phyloP scores from a whole-genome alignment of 37 sponge, comb jelly and placozoan species.

The Aplysina aerophoba region DNA sequence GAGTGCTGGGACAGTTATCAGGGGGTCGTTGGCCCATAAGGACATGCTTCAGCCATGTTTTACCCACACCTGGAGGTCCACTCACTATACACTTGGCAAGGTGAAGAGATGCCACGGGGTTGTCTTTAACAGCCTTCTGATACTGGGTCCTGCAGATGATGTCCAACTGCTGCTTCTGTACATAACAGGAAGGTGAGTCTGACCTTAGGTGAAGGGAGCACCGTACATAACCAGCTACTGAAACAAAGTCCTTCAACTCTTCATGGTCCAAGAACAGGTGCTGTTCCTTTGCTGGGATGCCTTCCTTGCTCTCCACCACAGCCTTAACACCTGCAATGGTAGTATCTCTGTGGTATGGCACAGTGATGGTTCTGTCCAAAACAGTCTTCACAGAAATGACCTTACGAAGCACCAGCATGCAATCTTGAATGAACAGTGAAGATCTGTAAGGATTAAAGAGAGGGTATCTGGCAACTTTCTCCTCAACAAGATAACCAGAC shows the following conservation, averaged over 20 bases:
- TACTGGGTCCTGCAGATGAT: not conserved
- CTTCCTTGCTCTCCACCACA: constrained; percentile 10
- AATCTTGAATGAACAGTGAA: no score
- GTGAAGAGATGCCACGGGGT: not conserved
- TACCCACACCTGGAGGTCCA: constrained; percentile 19
- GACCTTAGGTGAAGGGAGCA: not conserved
- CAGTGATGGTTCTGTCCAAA: no score
- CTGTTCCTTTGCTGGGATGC: constrained; percentile 24
- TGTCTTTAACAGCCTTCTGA: not conserved
- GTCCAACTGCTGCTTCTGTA: no score
- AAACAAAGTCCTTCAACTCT: not conserved
- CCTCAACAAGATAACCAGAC: not conserved
- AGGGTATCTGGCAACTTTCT: no score
- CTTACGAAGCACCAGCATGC: no score
- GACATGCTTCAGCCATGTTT: constrained; percentile 16
- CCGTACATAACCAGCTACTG: not conserved
- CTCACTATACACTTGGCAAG: not conserved
- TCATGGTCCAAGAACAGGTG: constrained; percentile 8
- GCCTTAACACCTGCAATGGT: constrained; percentile 24
- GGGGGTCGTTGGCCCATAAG: constrained; percentile 12
- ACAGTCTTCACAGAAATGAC: no score
- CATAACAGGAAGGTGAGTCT: not conserved
- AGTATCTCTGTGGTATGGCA: no score
- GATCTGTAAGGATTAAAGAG: no score
- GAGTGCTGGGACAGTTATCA: not conserved